Conservation (phyloP, 2,888 invertebrate species). For the Diadegma fenestrale region DNA sequence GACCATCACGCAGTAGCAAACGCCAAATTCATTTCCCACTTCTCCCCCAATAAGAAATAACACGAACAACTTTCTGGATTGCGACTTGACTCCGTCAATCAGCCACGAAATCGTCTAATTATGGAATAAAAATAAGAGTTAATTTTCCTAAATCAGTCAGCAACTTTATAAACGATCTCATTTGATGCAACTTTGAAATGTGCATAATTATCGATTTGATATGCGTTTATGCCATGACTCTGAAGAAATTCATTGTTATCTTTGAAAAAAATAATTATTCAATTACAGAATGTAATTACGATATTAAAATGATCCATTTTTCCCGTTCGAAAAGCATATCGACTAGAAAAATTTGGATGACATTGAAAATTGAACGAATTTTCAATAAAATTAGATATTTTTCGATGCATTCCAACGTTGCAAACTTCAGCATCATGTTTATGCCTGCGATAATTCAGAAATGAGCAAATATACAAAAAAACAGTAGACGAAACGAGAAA, state of each 20-base stretch:
- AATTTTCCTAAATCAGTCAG: not conserved
- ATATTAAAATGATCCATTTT: too few relatives aligned
- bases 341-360: too few relatives aligned
- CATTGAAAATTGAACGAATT: too few relatives aligned
- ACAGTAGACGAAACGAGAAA: not conserved
- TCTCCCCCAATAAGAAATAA: not conserved
- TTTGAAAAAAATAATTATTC: too few relatives aligned
- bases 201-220: too few relatives aligned
- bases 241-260: too few relatives aligned
- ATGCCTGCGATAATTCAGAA: not conserved
- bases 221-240: too few relatives aligned
- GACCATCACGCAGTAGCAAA: constrained; percentile 40
- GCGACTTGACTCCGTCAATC: not conserved
- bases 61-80: constrained; percentile 13
- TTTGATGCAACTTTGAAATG: not conserved
- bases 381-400: too few relatives aligned
- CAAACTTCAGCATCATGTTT: too few relatives aligned
- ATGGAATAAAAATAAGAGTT: not conserved
- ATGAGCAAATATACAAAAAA: not conserved
- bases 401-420: too few relatives aligned
- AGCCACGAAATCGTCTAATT: not conserved
- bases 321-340: too few relatives aligned
- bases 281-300: too few relatives aligned
- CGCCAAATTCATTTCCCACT: constrained; percentile 38
- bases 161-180: constrained; percentile 1